Base-by-base conservation (phyloP, 2,113 vertebrate species). In the Suncus etruscus region DNA sequence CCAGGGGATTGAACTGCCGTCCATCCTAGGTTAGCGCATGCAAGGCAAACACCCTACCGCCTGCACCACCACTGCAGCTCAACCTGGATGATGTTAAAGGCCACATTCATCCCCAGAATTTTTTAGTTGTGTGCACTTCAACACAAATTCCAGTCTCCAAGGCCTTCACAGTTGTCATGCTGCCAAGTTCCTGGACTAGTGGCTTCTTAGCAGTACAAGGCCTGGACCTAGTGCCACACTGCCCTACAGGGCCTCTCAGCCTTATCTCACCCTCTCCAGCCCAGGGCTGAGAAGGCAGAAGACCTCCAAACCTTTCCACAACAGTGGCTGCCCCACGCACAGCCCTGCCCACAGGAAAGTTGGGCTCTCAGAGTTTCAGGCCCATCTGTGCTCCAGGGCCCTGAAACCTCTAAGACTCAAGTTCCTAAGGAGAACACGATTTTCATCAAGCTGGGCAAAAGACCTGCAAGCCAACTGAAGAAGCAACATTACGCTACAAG, bases 381-480 rank as follows among this genome's bases (percentile, higher is more conserved):
- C 27, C 48, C 79, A 31, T 58, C 73, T 63, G 65, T 51, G 39
- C n/a, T 6, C 54, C 4, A 12, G 29, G 77, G 83, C 58, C 51
- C 86, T 74, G 80, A 47, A 80, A 69, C 31, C n/a, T 88, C 74
- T 32, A 83, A 25, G 54, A 89, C 45, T 54, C n/a, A 27, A 15
- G 45, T 29, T 87, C 31, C 81, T 65, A 8, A 0, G 0, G 16
- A 27, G 66, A 54, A 87, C 51, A 31, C 84, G 82, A 68, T 90
- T 95, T 86, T 81, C 90, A 88, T 94, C 94, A 95, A 91, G 91
- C 47, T 1, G 1, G 54, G 88, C 69, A 82, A 85, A 79, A 66
- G 51, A 88, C 74, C 76, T 45, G 76, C 77, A 24, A n/a, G 63
- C 63, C 92, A 84, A 93, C 47, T 94, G 72, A 80, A 83, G 83